These are phyloP conservation scores for Lasioglossum baleicum DNA, from an alignment of 1,140 invertebrate genomes.

Conservation along the genomic window DNA sequence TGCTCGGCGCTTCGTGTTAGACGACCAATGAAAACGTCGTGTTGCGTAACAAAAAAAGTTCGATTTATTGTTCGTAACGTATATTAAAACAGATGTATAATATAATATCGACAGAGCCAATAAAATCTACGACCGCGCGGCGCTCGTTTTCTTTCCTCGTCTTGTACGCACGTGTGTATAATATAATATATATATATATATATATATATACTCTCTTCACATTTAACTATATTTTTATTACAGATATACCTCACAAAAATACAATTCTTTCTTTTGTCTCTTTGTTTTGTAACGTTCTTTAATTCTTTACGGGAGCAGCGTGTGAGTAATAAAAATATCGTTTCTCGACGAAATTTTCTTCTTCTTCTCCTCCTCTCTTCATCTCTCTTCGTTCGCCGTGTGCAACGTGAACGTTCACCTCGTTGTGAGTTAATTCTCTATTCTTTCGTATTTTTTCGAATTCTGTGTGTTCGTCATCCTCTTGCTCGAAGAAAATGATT, in stretches of 20 bases:
- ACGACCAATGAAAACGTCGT: neutral
- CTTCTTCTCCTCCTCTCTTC: neutral
- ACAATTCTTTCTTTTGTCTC: slow-evolving; percentile 43
- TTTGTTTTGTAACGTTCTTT: slow-evolving; percentile 40
- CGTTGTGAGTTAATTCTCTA: slow-evolving; percentile 5
- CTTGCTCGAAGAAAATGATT: neutral
- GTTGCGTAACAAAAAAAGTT: slow-evolving; percentile 43
- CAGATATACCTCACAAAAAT: slow-evolving; percentile 65
- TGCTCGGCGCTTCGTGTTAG: too few relatives aligned
- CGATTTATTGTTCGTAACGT: slow-evolving; percentile 48
- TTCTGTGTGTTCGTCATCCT: too few relatives aligned
- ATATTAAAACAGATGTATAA: slow-evolving; percentile 48
- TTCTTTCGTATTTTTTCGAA: too few relatives aligned
- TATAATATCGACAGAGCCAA: slow-evolving; percentile 51
- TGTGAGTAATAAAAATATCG: slow-evolving; percentile 64
- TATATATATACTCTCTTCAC: slow-evolving; percentile 37
- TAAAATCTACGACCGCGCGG: slow-evolving; percentile 43
- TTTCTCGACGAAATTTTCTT: slow-evolving; percentile 40
- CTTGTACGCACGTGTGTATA: neutral
- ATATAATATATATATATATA: neutral
- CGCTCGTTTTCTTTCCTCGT: slow-evolving; percentile 19
- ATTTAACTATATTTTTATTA: slow-evolving; percentile 63
- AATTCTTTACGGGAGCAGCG: slow-evolving; percentile 54
- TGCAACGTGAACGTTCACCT: slow-evolving; percentile 2
- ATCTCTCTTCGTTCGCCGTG: slow-evolving; percentile 3